A percentile compares a stretch with the other conserved stretches of the same genome.
phyloP scores from a whole-genome alignment of 2,888 invertebrate genomes.

The Ctenicera cuprea region DNA sequence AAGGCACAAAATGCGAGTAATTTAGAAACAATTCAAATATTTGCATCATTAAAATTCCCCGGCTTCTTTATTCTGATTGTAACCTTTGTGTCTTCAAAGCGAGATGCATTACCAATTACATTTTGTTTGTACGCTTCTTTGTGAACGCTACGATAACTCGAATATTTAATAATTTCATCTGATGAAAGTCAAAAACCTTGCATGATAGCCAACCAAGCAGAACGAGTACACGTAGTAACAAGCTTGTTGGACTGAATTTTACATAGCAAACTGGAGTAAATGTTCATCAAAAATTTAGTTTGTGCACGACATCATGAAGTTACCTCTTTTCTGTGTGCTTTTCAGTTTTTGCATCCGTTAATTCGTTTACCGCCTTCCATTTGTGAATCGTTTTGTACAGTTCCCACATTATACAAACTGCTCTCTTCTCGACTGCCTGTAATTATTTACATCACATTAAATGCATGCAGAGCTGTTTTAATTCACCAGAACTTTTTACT shows the following conservation, averaged over 20 bases:
- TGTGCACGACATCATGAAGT: conserved; percentile 30
- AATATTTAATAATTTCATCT: conserved; percentile 47
- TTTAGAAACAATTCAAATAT: conserved; percentile 48
- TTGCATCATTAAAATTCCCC: conserved; percentile 48
- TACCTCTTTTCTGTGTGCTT: conserved; percentile 17
- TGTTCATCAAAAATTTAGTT: conserved; percentile 43
- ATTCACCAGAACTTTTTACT: conserved; percentile 13
- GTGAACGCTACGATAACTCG: conserved; percentile 18
- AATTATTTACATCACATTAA: conserved; percentile 28
- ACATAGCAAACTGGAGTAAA: conserved; percentile 25
- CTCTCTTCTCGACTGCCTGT: conserved; percentile 7
- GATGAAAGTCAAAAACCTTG: conserved; percentile 32
- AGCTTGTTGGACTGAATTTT: conserved; percentile 37
- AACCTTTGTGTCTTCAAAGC: conserved; percentile 36
- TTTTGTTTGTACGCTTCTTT: conserved; percentile 42
- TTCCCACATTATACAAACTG: conserved; percentile 7
- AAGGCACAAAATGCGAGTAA: conserved; percentile 33
- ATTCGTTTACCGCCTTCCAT: conserved; percentile 35
- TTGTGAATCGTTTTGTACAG: conserved; percentile 28
- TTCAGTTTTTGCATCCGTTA: conserved; percentile 31
- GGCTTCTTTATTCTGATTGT: conserved; percentile 24
- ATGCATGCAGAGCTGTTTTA: conserved; percentile 12
- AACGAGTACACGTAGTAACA: conserved; percentile 34
- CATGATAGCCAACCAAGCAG: conserved; percentile 20
- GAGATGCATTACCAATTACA: conserved; percentile 40